These are phyloP conservation scores for Heteronetta atricapilla DNA, from an alignment of 2,113 vertebrate genomes.

Conservation along the genomic window DNA sequence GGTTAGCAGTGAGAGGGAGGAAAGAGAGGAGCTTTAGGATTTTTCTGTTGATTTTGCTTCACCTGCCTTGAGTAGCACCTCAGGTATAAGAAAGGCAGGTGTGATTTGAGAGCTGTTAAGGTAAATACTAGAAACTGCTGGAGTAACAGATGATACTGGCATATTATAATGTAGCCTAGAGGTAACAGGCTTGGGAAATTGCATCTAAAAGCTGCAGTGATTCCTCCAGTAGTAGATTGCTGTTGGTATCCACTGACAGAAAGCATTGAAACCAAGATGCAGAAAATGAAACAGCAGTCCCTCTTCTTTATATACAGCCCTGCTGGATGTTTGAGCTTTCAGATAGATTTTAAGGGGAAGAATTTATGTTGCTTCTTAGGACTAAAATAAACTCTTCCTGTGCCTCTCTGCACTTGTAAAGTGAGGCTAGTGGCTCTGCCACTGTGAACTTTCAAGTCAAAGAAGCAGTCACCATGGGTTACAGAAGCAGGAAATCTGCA, in stretches of 20 bases:
- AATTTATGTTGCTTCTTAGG: not conserved
- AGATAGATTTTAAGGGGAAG: not conserved
- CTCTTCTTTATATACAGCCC: not conserved
- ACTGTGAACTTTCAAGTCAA: constrained; percentile 8
- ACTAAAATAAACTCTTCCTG: not conserved
- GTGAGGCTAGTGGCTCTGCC: not conserved
- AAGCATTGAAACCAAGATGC: not conserved
- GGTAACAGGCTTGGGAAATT: constrained; percentile 2
- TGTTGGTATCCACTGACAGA: not conserved
- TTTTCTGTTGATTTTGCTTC: not conserved
- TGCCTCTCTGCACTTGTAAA: not conserved
- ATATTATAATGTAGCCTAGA: not conserved
- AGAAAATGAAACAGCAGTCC: constrained; percentile 8
- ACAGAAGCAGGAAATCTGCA: not conserved
- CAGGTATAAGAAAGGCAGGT: not conserved
- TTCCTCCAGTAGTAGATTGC: not conserved
- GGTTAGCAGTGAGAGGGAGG: not conserved
- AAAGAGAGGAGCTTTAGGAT: not conserved
- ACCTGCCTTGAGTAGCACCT: not conserved
- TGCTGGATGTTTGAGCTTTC: not conserved
- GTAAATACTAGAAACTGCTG: not conserved
- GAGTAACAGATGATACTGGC: not conserved
- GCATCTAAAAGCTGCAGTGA: not conserved
- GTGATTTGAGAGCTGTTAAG: not conserved
- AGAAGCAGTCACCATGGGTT: not conserved